A percentile compares a stretch with the other conserved stretches of the same genome.
phyloP scores from a whole-genome alignment of 2,113 vertebrate genomes.

The Falco punctatus region DNA sequence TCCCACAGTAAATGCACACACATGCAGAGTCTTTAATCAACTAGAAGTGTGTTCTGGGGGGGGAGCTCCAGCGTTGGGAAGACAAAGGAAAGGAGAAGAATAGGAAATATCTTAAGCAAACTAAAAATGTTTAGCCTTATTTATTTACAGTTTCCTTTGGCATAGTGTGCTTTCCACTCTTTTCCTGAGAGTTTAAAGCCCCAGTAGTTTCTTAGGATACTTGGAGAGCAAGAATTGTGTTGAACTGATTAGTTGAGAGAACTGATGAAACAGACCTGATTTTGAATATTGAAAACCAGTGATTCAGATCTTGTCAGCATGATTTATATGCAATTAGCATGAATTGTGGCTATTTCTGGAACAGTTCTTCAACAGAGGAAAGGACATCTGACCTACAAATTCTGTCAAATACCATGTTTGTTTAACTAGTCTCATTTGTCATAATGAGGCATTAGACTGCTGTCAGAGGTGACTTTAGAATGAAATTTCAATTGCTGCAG shows the following conservation, averaged over 20 bases:
- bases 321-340: not conserved
- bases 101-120: not conserved
- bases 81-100: not conserved
- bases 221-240: not conserved
- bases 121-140: not conserved
- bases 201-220: not conserved
- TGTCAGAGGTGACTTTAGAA: constrained; percentile 34
- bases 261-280: not conserved
- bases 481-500: constrained; percentile 37
- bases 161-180: not conserved
- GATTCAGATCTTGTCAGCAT: not conserved
- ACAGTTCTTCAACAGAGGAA: not conserved
- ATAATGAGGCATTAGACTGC: not conserved
- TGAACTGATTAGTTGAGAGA: not conserved
- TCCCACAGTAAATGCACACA: fast-evolving
- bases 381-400: not conserved
- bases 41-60: not conserved
- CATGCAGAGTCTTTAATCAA: not conserved
- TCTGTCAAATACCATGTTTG: not conserved
- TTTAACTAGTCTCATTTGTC: constrained; percentile 19
- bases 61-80: not conserved
- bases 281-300: not conserved
- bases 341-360: constrained; percentile 13
- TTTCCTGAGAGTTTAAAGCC: not conserved
- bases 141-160: not conserved